Evolutionary conservation across 2,113 vertebrate genomes (phyloP), one percentile per base, ranked within the genome.

Genomic region (Erythrocercus mccallii): DNA sequence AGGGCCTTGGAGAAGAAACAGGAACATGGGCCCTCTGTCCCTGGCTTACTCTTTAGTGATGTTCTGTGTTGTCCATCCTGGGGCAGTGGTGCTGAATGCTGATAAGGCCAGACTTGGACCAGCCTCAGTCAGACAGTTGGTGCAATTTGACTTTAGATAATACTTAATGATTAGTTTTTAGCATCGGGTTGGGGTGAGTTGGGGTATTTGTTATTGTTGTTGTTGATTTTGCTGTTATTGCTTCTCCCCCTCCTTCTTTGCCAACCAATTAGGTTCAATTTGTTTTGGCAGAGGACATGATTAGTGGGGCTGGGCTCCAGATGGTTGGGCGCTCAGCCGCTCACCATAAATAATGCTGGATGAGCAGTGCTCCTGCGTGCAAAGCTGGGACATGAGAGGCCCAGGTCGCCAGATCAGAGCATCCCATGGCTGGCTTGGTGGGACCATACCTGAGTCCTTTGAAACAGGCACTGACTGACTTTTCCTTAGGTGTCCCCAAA

Each of bases 221-320:
- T 92, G 94, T n/a, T 88, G 74, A 73, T 95, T 90, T 76, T 86
- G 71, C 64, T 92, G 90, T 70, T 73, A 90, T 51, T 94, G 44
- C 60, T 76, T 95, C 86, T 93, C 83, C 83, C 92, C 83, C 48
- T 88, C 57, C 80, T 92, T 88, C 40, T 93, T 93, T 96, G 91
- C 96, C 89, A 92, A 38, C 84, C 86, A 94, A 95, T 97, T 97
- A 95, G 69, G 61, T 95, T 87, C 69, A 86, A 79, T 97, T 92
- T 97, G 84, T 79, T 96, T 96, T 96, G 95, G 95, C 95, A 97
- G 86, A 92, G 86, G 77, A 89, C 86, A 69, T 72, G 89, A 97
- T 97, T 96, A 95, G 74, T 81, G 89, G 92, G 93, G 96, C 69
- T 87, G 96, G 54, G 77, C 89, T 96, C 95, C 96, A 97, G 94